Conservation (phyloP, 2,888 invertebrate species). For the Papilio gigon region DNA sequence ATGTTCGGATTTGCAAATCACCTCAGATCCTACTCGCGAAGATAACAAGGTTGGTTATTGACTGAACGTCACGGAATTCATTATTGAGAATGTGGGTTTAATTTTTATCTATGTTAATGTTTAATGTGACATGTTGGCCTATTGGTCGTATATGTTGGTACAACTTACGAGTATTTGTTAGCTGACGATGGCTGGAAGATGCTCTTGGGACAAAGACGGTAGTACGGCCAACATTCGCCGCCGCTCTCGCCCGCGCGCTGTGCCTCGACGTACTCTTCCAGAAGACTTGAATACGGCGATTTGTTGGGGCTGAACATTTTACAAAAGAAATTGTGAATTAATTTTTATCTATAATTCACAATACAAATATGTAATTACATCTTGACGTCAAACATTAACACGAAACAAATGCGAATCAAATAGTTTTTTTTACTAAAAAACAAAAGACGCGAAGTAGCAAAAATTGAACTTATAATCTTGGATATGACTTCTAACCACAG, state of each 20-base stretch:
- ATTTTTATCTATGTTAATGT: background rate
- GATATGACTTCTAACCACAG: too few species aligned
- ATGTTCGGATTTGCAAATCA: too few species aligned
- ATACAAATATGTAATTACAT: too few species aligned
- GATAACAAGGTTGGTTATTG: too few species aligned
- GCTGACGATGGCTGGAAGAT: constrained; percentile 83
- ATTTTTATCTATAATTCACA: too few species aligned
- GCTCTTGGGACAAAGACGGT: constrained; percentile 91
- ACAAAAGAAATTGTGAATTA: constrained; percentile 25
- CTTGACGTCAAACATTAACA: constrained; percentile 27
- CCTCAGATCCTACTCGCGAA: too few species aligned
- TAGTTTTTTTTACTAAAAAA: too few species aligned
- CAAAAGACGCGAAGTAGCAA: too few species aligned
- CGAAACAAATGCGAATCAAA: too few species aligned
- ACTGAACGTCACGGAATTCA: too few species aligned
- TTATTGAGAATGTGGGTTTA: too few species aligned
- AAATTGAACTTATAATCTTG: too few species aligned
- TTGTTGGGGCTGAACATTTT: constrained; percentile 85
- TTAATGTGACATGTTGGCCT: background rate
- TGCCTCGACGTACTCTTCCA: constrained; percentile 90
- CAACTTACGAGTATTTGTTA: constrained; percentile 78
- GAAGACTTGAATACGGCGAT: constrained; percentile 88
- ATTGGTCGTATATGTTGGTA: background rate
- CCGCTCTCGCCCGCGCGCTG: constrained; percentile 88
- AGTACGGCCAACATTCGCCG: constrained; percentile 93